Percentiles rank a stretch among this genome's conserved stretches.
phyloP scores from a whole-genome alignment of 2,113 vertebrate genomes.

The Dipodomys spectabilis region DNA sequence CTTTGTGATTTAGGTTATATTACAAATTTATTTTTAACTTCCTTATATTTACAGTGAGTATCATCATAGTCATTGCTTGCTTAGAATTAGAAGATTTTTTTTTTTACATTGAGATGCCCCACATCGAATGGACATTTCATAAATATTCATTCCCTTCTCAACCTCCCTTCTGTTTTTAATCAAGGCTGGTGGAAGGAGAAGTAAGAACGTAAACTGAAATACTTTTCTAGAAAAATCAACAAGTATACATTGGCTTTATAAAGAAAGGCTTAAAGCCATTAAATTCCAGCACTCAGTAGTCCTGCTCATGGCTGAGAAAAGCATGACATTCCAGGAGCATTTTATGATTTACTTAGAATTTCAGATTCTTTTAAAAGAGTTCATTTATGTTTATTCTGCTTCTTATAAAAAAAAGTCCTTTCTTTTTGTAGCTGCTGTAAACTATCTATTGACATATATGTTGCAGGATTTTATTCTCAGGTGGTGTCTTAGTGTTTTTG shows the following conservation, averaged over 20 bases:
- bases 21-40: not conserved
- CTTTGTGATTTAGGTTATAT: not conserved
- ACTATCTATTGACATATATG: not conserved
- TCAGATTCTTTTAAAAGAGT: not conserved
- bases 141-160: not conserved
- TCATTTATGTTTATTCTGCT: not conserved
- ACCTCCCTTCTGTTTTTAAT: not conserved
- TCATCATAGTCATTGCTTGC: not conserved
- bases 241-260: not conserved
- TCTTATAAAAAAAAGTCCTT: not conserved
- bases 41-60: not conserved
- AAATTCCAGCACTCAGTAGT: not conserved
- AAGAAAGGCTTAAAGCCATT: constrained; percentile 26
- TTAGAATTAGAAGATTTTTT: not conserved
- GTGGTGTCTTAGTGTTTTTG: not conserved
- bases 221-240: not conserved
- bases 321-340: not conserved
- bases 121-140: not conserved
- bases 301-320: not conserved
- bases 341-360: constrained; percentile 3
- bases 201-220: not conserved
- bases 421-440: not conserved
- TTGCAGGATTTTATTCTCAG: not conserved
- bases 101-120: not conserved
- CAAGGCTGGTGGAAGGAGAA: not conserved